Evolutionary conservation across 2,888 invertebrate genomes (phyloP), one percentile per base, ranked within the genome.

Genomic region (Vesta saturnalis): DNA sequence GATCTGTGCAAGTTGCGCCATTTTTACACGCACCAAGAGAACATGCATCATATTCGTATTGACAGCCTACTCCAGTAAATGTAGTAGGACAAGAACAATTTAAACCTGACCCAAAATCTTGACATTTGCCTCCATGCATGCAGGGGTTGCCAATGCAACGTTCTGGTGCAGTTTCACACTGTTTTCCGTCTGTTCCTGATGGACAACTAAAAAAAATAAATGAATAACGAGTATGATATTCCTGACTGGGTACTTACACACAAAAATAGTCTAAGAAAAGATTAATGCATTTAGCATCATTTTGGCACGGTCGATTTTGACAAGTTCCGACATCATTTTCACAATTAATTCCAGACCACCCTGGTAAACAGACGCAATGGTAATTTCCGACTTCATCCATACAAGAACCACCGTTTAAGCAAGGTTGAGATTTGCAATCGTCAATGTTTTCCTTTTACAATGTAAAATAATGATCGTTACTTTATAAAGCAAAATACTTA

Each of bases 111-210:
- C 97, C 97, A 78, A 94, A 97, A 83, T 97, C 97, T 85, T 95
- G 95, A 78, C 97, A 98, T 81, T 93, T 93, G 60, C 97, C 97
- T 54, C 94, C 95, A 79, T 98, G 97, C 94, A 96, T 96, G 81
- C 97, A 98, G 2, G 96, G 96, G 78, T 92, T 92, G 21, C 96
- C 96, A 69, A 96, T 94, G 81, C 96, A 96, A 72, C 97, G 90
- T 84, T 97, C 96, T 1, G 97, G 97, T 0, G 97, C 96, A 0
- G 96, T 96, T 85, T 97, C 97, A 83, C 98, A 98, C 82, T 96
- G 94, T 84, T 97, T 97, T 8, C 97, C 98, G 79, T 97, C 97
- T 0, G 97, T 97, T 76, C 97, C 97, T 72, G 94, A 95, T 54
- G 96, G 96, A 79, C 96, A 96, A 6, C 92, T 93, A 76, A 60